Percentiles rank a stretch among this genome's conserved stretches.
phyloP scores from a whole-genome alignment of 2,113 vertebrate genomes.

The Perca fluviatilis region DNA sequence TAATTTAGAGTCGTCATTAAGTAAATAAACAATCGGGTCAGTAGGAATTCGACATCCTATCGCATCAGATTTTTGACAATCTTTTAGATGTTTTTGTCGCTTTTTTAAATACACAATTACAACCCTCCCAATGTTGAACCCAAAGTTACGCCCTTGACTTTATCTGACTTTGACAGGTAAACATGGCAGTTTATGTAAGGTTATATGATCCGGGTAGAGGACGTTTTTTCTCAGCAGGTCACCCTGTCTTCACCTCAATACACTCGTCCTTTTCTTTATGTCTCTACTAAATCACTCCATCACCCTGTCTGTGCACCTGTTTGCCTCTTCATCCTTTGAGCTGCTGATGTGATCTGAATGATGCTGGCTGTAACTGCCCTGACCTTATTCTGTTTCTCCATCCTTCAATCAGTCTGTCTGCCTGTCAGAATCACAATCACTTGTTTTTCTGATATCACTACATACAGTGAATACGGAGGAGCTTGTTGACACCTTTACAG shows the following conservation, averaged over 20 bases:
- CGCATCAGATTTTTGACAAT: too few species aligned
- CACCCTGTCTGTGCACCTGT: not conserved
- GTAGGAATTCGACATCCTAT: too few species aligned
- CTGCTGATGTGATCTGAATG: constrained; percentile 24
- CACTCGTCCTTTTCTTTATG: not conserved
- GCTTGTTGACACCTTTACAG: not conserved
- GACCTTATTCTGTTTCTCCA: constrained; percentile 43
- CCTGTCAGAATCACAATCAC: constrained; percentile 11
- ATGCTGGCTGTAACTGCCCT: not conserved
- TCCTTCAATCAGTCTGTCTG: constrained; percentile 19
- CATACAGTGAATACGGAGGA: not conserved
- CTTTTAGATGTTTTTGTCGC: too few species aligned
- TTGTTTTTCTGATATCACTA: not conserved
- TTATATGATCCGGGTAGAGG: not conserved
- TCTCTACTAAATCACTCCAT: constrained; percentile 6
- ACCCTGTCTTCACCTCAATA: not conserved
- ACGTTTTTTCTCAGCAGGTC: not conserved
- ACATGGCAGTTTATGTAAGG: not conserved
- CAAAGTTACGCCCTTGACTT: not conserved
- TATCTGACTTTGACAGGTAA: not conserved
- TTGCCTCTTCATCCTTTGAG: constrained; percentile 20
- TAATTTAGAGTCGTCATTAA: too few species aligned
- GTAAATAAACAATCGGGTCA: too few species aligned
- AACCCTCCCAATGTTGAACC: too few species aligned
- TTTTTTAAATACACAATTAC: too few species aligned